Conservation (phyloP, 23 tunicate genomes). For the Halocynthia aurantium region DNA sequence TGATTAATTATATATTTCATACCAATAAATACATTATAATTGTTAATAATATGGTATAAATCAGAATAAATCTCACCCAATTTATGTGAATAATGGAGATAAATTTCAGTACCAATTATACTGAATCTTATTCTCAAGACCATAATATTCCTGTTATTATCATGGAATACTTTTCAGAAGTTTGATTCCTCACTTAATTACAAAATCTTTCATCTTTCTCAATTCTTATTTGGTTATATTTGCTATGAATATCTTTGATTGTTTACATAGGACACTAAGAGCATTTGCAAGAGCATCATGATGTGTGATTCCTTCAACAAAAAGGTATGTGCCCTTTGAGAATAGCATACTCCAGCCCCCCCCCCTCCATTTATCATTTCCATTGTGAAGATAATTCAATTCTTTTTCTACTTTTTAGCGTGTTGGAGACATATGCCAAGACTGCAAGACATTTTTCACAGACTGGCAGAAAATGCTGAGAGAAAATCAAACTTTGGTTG, state of each 20-base stretch:
- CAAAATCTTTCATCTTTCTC: not conserved
- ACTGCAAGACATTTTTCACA: conserved; percentile 62
- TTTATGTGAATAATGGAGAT: no score
- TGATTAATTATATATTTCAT: no score
- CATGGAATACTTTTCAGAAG: not conserved
- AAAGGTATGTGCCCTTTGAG: not conserved
- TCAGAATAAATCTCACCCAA: no score
- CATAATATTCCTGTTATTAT: no score
- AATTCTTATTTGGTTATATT: not conserved
- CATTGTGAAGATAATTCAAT: not conserved
- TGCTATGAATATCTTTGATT: not conserved
- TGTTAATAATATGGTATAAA: no score
- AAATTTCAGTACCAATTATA: no score
- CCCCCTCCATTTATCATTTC: not conserved
- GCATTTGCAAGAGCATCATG: conserved; percentile 39
- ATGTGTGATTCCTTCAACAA: conserved; percentile 27
- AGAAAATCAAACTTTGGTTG: conserved; percentile 28
- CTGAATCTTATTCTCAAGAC: no score
- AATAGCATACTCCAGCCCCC: not conserved
- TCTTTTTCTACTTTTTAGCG: not conserved
- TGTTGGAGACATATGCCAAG: conserved; percentile 36
- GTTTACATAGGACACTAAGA: conserved; percentile 23
- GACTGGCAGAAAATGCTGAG: conserved; percentile 44
- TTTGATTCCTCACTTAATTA: not conserved
- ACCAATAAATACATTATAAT: no score